These are phyloP conservation scores for Cacoxenus indagator DNA, from an alignment of 2,888 invertebrate genomes.

Conservation along the genomic window DNA sequence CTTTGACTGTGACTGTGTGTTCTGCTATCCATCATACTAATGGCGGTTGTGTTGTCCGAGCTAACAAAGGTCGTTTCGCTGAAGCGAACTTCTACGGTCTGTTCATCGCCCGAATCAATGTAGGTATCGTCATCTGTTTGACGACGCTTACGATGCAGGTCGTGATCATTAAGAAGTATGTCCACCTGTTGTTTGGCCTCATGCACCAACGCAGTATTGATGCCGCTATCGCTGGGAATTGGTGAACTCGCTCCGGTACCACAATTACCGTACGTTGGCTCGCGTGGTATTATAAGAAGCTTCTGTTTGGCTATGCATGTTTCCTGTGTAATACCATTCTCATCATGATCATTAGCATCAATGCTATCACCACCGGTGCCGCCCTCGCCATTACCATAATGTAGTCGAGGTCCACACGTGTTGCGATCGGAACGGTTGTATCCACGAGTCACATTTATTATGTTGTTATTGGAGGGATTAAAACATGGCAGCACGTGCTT, in stretches of 20 bases:
- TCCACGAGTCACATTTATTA: slow-evolving; percentile 64
- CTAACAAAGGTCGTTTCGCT: slow-evolving; percentile 68
- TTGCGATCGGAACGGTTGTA: slow-evolving; percentile 69
- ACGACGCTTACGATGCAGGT: slow-evolving; percentile 41
- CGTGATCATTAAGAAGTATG: slow-evolving; percentile 57
- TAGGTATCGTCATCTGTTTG: slow-evolving; percentile 54
- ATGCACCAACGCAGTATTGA: slow-evolving; percentile 55
- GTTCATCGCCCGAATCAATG: slow-evolving; percentile 65
- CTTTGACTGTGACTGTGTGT: slow-evolving; percentile 29
- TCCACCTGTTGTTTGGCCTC: slow-evolving; percentile 56
- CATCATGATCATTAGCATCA: slow-evolving; percentile 63
- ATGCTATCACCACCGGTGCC: slow-evolving; percentile 44
- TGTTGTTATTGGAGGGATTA: slow-evolving; percentile 72
- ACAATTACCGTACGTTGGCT: slow-evolving; percentile 68
- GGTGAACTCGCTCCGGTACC: slow-evolving; percentile 56
- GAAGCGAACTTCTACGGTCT: slow-evolving; percentile 67
- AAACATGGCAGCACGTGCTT: slow-evolving; percentile 81
- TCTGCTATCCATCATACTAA: slow-evolving; percentile 62
- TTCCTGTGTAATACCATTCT: slow-evolving; percentile 66
- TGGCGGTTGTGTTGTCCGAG: slow-evolving; percentile 66
- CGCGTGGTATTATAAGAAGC: slow-evolving; percentile 65
- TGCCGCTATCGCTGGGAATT: slow-evolving; percentile 49
- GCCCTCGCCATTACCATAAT: slow-evolving; percentile 59
- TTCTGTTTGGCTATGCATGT: slow-evolving; percentile 61
- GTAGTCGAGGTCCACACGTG: slow-evolving; percentile 65